Evolutionary conservation across 2,113 vertebrate genomes (phyloP).

Genomic region (Megaceryle torquata): DNA sequence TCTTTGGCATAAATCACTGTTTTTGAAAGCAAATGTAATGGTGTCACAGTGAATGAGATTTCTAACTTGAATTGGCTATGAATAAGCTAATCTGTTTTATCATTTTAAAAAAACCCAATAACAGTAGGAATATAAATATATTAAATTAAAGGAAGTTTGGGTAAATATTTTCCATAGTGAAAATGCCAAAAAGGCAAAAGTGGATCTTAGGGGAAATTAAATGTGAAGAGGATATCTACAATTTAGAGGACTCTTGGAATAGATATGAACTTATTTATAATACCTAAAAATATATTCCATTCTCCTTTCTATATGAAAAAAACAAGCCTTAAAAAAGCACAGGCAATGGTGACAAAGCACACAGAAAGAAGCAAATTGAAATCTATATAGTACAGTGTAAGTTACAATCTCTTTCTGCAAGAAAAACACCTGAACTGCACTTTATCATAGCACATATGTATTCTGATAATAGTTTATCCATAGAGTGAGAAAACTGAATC

Average conservation of each 20-base stretch:
- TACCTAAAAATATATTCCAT: background rate
- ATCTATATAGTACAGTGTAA: background rate
- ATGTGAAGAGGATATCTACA: background rate
- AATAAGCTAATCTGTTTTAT: background rate
- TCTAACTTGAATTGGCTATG: background rate
- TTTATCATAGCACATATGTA: background rate
- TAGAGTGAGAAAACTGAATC: background rate
- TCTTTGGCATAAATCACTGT: background rate
- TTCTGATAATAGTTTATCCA: background rate
- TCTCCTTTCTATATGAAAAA: background rate
- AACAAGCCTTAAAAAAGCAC: background rate
- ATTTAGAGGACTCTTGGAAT: background rate
- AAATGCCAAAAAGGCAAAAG: background rate
- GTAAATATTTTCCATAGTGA: background rate
- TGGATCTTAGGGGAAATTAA: background rate
- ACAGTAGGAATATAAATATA: background rate
- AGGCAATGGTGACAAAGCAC: background rate
- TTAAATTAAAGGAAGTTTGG: background rate
- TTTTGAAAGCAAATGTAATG: background rate
- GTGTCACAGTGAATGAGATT: background rate
- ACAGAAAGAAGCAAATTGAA: constrained; percentile 26
- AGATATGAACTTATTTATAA: background rate
- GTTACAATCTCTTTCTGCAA: background rate
- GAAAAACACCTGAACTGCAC: background rate
- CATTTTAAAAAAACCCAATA: background rate